Evolutionary conservation across 2,888 invertebrate genomes (phyloP).

Genomic region (Notocelia uddmanniana): DNA sequence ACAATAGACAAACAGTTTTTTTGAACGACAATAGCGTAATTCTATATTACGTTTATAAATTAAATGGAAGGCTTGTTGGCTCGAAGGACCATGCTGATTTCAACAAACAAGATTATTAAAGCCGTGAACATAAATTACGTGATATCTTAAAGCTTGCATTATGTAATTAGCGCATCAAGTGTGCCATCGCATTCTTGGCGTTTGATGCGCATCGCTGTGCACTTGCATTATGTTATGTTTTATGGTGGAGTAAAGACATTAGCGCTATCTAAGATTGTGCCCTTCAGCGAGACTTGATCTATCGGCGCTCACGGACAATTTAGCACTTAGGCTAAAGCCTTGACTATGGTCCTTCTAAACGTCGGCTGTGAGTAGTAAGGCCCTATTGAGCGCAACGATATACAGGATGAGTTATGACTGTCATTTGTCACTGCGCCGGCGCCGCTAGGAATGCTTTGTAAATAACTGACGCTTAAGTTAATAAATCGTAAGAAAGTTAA

Average conservation of each 20-base stretch:
- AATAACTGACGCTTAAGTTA: conserved; percentile 10
- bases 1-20: conserved; percentile 55
- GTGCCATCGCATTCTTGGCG: conserved; percentile 42
- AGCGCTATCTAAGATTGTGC: conserved; percentile 54
- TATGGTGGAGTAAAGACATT: conserved; percentile 51
- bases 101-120: background rate
- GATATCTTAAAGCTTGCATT: conserved; percentile 2
- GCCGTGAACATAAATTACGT: conserved; percentile 1
- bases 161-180: conserved; percentile 27
- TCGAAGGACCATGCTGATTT: conserved; percentile 26
- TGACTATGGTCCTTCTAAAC: conserved; percentile 38
- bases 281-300: conserved; percentile 51
- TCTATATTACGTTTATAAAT: conserved; percentile 11
- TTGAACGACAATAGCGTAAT: conserved; percentile 22
- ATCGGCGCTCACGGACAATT: conserved; percentile 49
- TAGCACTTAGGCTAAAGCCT: conserved; percentile 49
- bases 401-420: conserved; percentile 27
- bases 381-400: conserved; percentile 28
- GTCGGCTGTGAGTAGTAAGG: conserved; percentile 23
- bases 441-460: conserved; percentile 24
- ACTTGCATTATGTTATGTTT: conserved; percentile 33
- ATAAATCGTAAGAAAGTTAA: conserved; percentile 19
- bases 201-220: conserved; percentile 9
- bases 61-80: conserved; percentile 22
- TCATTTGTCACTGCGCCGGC: conserved; percentile 37